Base-by-base conservation (phyloP, 2,888 invertebrate species). In the Leptopilina syphax region DNA sequence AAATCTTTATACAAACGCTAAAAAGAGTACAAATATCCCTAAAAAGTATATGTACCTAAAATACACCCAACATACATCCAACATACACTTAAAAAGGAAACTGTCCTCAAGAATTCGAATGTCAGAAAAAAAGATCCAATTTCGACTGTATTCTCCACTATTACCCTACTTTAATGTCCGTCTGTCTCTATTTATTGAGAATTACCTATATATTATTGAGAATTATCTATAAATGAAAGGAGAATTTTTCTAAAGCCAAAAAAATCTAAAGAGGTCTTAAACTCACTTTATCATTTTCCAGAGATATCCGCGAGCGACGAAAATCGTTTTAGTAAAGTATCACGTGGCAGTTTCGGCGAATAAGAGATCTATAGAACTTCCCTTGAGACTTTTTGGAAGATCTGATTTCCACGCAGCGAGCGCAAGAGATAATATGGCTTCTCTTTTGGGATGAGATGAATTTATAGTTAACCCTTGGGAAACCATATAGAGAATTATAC, bases 381-480 rank as follows among this genome's bases (percentile, higher is more conserved):
- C 85, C 85, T 57, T 44, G 87, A 81, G 86, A 84, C 81, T 79
- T 83, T 86, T 86, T 80, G 80, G 83, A 70, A 79, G 83, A 79
- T 68, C 81, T 82, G 84, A 85, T 86, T 87, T 86, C 81, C 84
- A 81, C 18, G 18, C 78, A 79, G 77, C 27, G 65, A 65, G 76
- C 13, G 76, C 13, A 41, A 4, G 13, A 50, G 54, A 3, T 44
- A 44, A 44, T 44, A 13, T 70, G 57, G 34, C 34, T 57, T 57
- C 73, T n/a, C 57, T 57, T 50, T 50, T 57, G 73, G 57, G 73
- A 73, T 27, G 13, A 57, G n/a, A 73, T 34, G 57, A 73, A 73
- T 73, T 57, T 27, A 24, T 34, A 57, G 54, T 57, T 34, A 34
- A 54, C 73, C 73, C 73, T 41, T 5, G 73, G 73, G 73, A 73